A percentile compares a stretch with the other conserved stretches of the same genome.
Conservation (phyloP, 2,888 invertebrate species). For the Drosophila kanekoi region DNA sequence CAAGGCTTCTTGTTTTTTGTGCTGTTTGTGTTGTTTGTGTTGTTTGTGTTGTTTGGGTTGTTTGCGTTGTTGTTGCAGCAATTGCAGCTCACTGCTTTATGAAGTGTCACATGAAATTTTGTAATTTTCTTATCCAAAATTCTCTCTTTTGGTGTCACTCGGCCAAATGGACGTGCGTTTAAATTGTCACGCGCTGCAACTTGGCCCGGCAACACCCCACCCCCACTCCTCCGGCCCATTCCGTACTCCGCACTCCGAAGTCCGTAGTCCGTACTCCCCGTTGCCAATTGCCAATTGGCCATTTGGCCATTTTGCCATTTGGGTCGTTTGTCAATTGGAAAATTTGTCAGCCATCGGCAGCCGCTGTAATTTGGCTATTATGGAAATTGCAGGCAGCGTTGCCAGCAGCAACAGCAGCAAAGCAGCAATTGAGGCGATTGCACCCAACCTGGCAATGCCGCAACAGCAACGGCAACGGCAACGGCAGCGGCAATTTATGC, state of each 20-base stretch:
- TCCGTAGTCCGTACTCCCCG: background rate
- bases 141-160: constrained; percentile 33
- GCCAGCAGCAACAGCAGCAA: constrained; percentile 16
- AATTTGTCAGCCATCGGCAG: constrained; percentile 75
- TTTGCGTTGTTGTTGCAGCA: constrained; percentile 3
- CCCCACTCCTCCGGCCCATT: too few relatives aligned
- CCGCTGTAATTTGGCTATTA: constrained; percentile 71
- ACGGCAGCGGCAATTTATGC: constrained; percentile 61
- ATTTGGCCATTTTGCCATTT: constrained; percentile 9
- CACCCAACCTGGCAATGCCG: background rate
- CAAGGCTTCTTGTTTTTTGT: constrained; percentile 5
- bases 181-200: constrained; percentile 57
- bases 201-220: constrained; percentile 7
- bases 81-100: constrained; percentile 35
- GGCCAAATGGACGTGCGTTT: constrained; percentile 59
- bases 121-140: constrained; percentile 76
- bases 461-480: constrained; percentile 2
- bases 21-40: background rate
- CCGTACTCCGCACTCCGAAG: too few relatives aligned
- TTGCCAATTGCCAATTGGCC: constrained; percentile 21
- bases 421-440: background rate
- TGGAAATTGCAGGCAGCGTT: constrained; percentile 61
- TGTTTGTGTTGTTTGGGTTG: background rate
- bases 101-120: constrained; percentile 80
- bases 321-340: constrained; percentile 48